Conservation (phyloP, 1,140 invertebrate species). For the Venturia canescens region DNA sequence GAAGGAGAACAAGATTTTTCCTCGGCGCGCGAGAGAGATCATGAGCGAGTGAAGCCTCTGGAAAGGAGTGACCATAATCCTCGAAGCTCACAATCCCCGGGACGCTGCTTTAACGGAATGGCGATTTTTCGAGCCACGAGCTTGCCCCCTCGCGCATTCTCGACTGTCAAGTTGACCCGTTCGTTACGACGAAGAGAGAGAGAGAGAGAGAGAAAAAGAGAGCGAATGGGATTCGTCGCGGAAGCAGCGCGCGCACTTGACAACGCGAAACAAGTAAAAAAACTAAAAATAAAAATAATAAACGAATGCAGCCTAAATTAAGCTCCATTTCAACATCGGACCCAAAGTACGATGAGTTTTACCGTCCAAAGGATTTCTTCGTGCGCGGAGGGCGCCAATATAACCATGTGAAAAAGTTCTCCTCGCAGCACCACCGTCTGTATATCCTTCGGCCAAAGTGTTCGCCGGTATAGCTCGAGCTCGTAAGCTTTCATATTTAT, state of each 20-base stretch:
- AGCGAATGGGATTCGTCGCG: slow-evolving; percentile 29
- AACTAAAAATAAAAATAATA: not conserved
- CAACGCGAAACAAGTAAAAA: not conserved
- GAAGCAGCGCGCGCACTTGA: slow-evolving; percentile 26
- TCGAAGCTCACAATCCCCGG: too few relatives aligned
- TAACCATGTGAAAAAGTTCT: not conserved
- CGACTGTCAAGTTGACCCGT: not conserved
- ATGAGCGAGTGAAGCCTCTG: too few relatives aligned
- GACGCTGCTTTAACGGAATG: too few relatives aligned
- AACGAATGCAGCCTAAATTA: slow-evolving; percentile 37
- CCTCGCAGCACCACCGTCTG: not conserved
- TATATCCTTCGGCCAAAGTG: not conserved
- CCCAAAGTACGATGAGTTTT: not conserved
- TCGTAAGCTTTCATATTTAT: slow-evolving; percentile 70
- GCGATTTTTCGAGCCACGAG: not conserved
- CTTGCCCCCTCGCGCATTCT: not conserved
- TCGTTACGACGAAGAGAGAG: too few relatives aligned
- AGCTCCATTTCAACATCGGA: not conserved
- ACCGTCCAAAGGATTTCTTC: not conserved
- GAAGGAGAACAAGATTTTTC: too few relatives aligned
- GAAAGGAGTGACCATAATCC: too few relatives aligned
- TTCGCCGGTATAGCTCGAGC: slow-evolving; percentile 51
- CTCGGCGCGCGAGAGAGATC: too few relatives aligned
- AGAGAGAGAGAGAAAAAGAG: too few relatives aligned
- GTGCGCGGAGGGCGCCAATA: not conserved